phyloP scores from a whole-genome alignment of 1,140 invertebrate species.

The Colletes latitarsis region DNA sequence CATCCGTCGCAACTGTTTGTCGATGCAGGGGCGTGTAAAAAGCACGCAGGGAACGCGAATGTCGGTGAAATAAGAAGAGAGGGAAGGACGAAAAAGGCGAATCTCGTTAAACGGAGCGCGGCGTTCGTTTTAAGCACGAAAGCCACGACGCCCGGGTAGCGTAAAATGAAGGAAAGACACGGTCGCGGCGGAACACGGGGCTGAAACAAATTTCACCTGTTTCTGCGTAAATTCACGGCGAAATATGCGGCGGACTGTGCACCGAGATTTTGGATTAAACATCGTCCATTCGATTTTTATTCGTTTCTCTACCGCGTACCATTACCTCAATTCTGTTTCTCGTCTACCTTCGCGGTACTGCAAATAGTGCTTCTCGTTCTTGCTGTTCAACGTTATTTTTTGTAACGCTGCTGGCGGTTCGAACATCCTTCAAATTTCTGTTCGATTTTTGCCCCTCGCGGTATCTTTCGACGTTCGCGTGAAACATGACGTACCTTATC shows the following conservation, averaged over 20 bases:
- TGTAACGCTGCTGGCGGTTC: background rate
- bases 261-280: background rate
- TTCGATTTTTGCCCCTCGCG: background rate
- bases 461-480: slow-evolving; percentile 4
- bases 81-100: slow-evolving; percentile 1
- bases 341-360: too few relatives aligned
- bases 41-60: background rate
- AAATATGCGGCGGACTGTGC: slow-evolving; percentile 14
- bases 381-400: background rate
- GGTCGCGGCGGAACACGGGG: background rate
- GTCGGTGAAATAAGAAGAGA: slow-evolving; percentile 5
- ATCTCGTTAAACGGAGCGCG: slow-evolving; percentile 27
- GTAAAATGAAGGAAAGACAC: slow-evolving; percentile 5
- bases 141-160: slow-evolving; percentile 1
- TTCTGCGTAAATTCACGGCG: slow-evolving; percentile 22
- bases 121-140: slow-evolving; percentile 30
- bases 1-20: slow-evolving; percentile 16
- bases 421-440: slow-evolving; percentile 13
- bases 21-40: slow-evolving; percentile 1
- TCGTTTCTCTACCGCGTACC: background rate
- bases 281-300: slow-evolving; percentile 1
- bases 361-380: too few relatives aligned
- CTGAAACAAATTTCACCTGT: slow-evolving; percentile 26
- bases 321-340: too few relatives aligned
- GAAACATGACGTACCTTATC: slow-evolving; percentile 4